Evolutionary conservation across 2,888 invertebrate genomes (phyloP).

Genomic region (Laothoe populi): DNA sequence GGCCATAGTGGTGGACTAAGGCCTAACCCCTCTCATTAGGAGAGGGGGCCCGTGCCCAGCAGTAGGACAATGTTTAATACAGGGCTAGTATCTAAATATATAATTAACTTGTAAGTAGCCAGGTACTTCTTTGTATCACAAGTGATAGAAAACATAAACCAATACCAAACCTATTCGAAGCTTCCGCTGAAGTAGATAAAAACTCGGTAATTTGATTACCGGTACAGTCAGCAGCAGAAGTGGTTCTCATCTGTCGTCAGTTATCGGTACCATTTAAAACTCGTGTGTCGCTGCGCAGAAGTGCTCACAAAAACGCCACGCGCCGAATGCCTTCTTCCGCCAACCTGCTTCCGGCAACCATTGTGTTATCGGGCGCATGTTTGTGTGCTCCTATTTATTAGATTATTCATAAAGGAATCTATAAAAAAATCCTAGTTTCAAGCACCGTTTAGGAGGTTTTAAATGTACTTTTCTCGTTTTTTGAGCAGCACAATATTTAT

Average conservation of each 20-base stretch:
- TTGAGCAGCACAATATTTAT: not conserved
- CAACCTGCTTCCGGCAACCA: slow-evolving; percentile 72
- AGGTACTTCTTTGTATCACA: not conserved
- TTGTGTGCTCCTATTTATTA: slow-evolving; percentile 18
- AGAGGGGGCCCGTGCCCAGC: too few relatives aligned
- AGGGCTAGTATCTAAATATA: too few relatives aligned
- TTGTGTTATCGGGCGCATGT: slow-evolving; percentile 57
- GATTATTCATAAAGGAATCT: slow-evolving; percentile 9
- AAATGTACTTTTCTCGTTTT: not conserved
- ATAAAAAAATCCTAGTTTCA: not conserved
- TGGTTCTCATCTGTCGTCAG: slow-evolving; percentile 68
- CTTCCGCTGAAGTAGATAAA: slow-evolving; percentile 42
- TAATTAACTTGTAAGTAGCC: too few relatives aligned
- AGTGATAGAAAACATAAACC: not conserved
- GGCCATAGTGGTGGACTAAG: too few relatives aligned
- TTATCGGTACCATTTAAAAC: slow-evolving; percentile 62
- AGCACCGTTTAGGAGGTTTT: not conserved
- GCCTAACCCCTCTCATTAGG: too few relatives aligned
- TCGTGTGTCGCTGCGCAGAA: slow-evolving; percentile 35
- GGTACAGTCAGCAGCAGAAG: slow-evolving; percentile 39
- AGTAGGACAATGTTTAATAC: too few relatives aligned
- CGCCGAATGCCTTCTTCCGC: slow-evolving; percentile 60
- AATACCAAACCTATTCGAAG: not conserved
- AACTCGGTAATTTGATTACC: slow-evolving; percentile 54
- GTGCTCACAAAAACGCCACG: slow-evolving; percentile 66